Base-by-base conservation (phyloP, 2,113 vertebrate species). In the Clarias batrachus region DNA sequence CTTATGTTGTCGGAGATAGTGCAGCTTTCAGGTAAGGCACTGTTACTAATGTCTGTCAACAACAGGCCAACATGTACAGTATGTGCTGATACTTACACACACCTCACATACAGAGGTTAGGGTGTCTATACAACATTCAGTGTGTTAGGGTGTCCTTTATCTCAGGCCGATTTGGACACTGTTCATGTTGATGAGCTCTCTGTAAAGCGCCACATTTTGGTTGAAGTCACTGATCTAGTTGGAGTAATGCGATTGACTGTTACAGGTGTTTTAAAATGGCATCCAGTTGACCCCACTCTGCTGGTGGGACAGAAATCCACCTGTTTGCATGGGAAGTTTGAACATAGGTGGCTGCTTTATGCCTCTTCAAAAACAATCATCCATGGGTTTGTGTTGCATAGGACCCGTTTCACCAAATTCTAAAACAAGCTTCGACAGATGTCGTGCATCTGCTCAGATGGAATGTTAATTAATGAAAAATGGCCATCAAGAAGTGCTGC, bases 1-100 rank as follows among this genome's bases (percentile, higher is more conserved):
- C 87, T 90, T 74, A 82, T 80, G 88, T 56, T 89, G 90, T 92
- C 82, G 90, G 83, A 86, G 86, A 91, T 88, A 85, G 85, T 89
- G 91, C 90, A 92, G 90, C 92, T 89, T 89, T 88, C 83, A 78
- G 82, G 91, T 95, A 95, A 95, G 95, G 95, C 94, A 95, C 94
- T 92, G 93, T 92, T 88, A 93, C 90, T 85, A 91, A 92, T 91
- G 91, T 93, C 92, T 90, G 89, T 90, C 91, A 92, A 90, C 89
- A 89, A 91, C 89, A 86, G 91, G 87, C 90, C 88, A 88, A 90
- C 90, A 88, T 91, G 87, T 79, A 37, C 33, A 37, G 2, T 37
- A 48, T 76, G 30, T 59, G 48, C 80, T 48, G 11, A 27, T 19
- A 70, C 89, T 86, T 59, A 60, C 85, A 74, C 89, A 74, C 78